Evolutionary conservation across 2,113 vertebrate species (phyloP), one percentile per base, ranked within the genome.

Genomic region (Anoura caudifer): DNA sequence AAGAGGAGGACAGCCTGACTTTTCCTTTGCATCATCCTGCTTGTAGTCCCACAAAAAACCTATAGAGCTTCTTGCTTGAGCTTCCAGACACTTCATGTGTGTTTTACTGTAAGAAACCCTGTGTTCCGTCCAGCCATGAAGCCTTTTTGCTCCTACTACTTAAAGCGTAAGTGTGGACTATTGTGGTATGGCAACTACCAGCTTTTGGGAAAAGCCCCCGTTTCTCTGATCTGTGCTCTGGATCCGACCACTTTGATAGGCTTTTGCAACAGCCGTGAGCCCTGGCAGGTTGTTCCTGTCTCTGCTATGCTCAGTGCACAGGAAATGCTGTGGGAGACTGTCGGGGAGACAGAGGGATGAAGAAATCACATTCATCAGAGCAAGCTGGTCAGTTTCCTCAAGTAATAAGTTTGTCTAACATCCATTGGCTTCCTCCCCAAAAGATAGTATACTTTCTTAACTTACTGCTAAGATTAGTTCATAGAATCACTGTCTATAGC

Each of bases 361-460:
- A 92, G 79, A 85, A 28, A 91, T 59, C 2, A 0, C 83, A 38
- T 82, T 52, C 81, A 85, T 69, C 33, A 92, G 24, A 93, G 95
- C 45, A 31, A 82, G 36, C 28, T 70, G 81, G 80, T 85, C 20
- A 70, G 36, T 87, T 41, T 95, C 88, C 45, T 88, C 50, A 17
- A 72, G 41, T 24, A 95, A 69, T 50, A 36, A 81, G 52, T 38
- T 96, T 90, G 81, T 91, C 47, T 85, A 73, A 87, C 73, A 91
- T 92, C n/a, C 77, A 76, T 72, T 50, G 59, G 82, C 90, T 95
- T 97, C 92, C 94, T 97, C 77, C 47, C 52, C 24, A 67, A 86
- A 52, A 67, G 45, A 86, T 13, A 82, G 26, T 45, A 8, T 13
- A 38, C 26, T 59, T 82, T 94, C 89, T 91, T 77, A 70, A 85